These are phyloP conservation scores for Monodelphis domestica DNA, from an alignment of 2,797 vertebrate species.

Conservation along the genomic window DNA sequence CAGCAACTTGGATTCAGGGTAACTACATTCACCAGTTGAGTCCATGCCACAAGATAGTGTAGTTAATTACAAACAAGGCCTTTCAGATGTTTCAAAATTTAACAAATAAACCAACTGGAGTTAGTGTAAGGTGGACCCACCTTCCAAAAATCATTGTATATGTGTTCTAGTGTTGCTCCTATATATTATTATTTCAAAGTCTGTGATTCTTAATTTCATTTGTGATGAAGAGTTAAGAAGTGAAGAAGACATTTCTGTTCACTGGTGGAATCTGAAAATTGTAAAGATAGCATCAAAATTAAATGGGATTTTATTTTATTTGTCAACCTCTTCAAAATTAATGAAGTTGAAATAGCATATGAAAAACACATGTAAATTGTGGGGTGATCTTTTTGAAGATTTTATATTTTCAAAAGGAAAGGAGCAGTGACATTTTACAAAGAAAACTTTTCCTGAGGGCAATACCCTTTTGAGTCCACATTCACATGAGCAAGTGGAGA, in stretches of 20 bases:
- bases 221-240: conserved; percentile 55
- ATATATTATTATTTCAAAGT: conserved; percentile 35
- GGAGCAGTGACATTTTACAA: background rate
- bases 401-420: conserved; percentile 23
- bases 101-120: background rate
- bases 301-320: conserved; percentile 56
- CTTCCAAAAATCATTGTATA: conserved; percentile 3
- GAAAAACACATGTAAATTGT: conserved; percentile 58
- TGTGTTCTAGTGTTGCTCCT: conserved; percentile 11
- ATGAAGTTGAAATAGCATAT: conserved; percentile 64
- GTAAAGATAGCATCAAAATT: conserved; percentile 38
- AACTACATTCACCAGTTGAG: conserved; percentile 15
- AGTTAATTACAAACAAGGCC: background rate
- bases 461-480: background rate
- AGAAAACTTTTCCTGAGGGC: background rate
- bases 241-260: conserved; percentile 30
- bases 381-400: conserved; percentile 44
- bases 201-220: conserved; percentile 52
- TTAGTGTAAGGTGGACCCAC: background rate
- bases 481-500: no score
- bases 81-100: background rate
- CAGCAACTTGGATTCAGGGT: conserved; percentile 12
- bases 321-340: conserved; percentile 42
- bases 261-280: conserved; percentile 54
- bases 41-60: background rate